Evolutionary conservation across 2,888 invertebrate genomes (phyloP), one percentile per base, ranked within the genome.

Genomic region (Athalia cordata): DNA sequence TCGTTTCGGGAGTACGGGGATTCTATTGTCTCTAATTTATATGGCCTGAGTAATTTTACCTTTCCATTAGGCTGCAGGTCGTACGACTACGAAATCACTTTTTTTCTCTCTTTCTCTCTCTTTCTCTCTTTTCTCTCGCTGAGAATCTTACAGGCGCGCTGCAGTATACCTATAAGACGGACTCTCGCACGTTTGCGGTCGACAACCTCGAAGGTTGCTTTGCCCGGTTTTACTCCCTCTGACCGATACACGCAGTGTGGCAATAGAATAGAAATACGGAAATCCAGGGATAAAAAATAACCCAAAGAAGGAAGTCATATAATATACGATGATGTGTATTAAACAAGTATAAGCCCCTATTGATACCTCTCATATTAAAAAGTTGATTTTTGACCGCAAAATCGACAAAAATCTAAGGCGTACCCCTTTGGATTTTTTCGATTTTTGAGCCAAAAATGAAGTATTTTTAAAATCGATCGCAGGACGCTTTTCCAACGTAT

Each of bases 21-120:
- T n/a, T 52, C 72, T 72, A 59, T 72, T 72, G 59, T 72, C 57
- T 72, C 72, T 72, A 72, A 72, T 72, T 72, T 59, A 72, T 72
- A 59, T 57, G 47, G 57, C 47, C 47, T 13, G 72, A 59, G 59
- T 72, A 72, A 72, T 72, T 72, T 72, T 57, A 59, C 72, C 72
- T 72, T 72, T 72, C 72, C 72, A 72, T 72, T 72, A 72, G 72
- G 57, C 29, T 2, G 29, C 29, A 29, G 29, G 29, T 29, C 55
- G 55, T 29, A 59, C 59, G 57, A 72, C 72, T 72, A 59, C 47
- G 45, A 72, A 72, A 72, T 72, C 72, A 72, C 72, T 72, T 72
- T 72, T 59, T 72, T 72, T 72, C 72, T 72, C 72, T 29, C 57
- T 2, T 29, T 29, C 29, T 29, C 29, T 29, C 29, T 29, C 29